Conservation (phyloP, 2,113 vertebrate species). For the Epinephelus fuscoguttatus region DNA sequence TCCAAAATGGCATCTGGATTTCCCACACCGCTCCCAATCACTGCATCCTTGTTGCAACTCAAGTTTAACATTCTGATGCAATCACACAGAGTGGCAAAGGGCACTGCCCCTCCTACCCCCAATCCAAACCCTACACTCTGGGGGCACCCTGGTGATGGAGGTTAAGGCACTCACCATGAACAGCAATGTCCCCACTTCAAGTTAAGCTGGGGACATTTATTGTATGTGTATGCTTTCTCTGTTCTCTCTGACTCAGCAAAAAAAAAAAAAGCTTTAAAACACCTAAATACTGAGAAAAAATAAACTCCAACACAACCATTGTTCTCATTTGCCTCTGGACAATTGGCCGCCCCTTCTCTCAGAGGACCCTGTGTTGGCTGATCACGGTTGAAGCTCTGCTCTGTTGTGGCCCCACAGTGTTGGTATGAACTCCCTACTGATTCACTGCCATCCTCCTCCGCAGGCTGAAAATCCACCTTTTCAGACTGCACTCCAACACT, state of each 20-base stretch:
- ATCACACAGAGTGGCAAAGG: neutral
- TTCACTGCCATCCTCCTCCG: neutral
- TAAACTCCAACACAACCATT: neutral
- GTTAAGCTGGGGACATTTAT: no score
- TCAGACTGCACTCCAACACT: neutral
- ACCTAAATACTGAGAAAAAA: neutral
- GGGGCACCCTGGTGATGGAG: no score
- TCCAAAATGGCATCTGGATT: neutral
- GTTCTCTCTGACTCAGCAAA: no score
- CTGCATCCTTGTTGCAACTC: neutral
- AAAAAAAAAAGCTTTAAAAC: neutral
- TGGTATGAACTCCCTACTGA: neutral
- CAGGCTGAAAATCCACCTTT: neutral
- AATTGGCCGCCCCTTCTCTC: neutral
- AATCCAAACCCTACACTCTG: no score
- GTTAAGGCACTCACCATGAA: no score
- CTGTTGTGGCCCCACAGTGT: neutral
- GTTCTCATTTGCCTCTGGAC: neutral
- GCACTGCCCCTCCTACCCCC: no score
- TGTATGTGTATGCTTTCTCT: no score
- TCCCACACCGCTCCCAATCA: neutral
- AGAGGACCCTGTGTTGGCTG: neutral
- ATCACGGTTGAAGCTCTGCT: neutral
- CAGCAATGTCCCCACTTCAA: no score
- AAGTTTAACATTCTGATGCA: neutral